phyloP scores from a whole-genome alignment of 1,140 invertebrate species.

The Varroa destructor region DNA sequence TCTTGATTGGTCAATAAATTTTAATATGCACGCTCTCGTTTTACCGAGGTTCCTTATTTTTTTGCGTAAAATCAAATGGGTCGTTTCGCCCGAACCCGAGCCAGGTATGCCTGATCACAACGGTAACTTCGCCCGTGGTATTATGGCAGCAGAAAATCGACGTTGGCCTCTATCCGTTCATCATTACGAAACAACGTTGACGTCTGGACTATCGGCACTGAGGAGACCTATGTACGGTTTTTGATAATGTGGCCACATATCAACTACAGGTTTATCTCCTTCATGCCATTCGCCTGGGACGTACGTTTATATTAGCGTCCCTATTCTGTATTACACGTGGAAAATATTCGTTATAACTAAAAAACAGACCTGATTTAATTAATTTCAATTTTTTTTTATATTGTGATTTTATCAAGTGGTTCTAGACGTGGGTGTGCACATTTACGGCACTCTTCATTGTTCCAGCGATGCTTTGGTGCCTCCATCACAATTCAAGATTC shows the following conservation, averaged over 20 bases:
- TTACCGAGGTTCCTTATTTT: too few species aligned
- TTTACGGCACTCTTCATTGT: slow-evolving; percentile 55
- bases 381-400: slow-evolving; percentile 9
- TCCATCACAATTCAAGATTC: slow-evolving; percentile 57
- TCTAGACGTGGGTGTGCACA: slow-evolving; percentile 67
- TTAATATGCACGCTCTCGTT: too few species aligned
- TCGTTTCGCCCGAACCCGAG: slow-evolving; percentile 2
- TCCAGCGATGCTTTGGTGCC: slow-evolving; percentile 58
- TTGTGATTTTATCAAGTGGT: slow-evolving; percentile 32
- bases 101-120: not conserved
- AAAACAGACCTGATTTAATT: slow-evolving; percentile 46
- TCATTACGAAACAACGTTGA: not conserved
- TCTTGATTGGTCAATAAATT: too few species aligned
- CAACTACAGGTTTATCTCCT: slow-evolving; percentile 57
- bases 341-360: not conserved
- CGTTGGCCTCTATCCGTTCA: slow-evolving; percentile 19
- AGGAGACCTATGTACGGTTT: slow-evolving; percentile 2
- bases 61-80: not conserved
- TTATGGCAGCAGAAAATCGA: slow-evolving; percentile 5
- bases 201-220: not conserved
- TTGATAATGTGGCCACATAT: slow-evolving; percentile 57
- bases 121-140: slow-evolving; percentile 16
- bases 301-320: slow-evolving; percentile 34
- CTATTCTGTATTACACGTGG: not conserved
- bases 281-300: slow-evolving; percentile 59